Conservation (phyloP, 2,113 vertebrate genomes). For the Rutilus rutilus region DNA sequence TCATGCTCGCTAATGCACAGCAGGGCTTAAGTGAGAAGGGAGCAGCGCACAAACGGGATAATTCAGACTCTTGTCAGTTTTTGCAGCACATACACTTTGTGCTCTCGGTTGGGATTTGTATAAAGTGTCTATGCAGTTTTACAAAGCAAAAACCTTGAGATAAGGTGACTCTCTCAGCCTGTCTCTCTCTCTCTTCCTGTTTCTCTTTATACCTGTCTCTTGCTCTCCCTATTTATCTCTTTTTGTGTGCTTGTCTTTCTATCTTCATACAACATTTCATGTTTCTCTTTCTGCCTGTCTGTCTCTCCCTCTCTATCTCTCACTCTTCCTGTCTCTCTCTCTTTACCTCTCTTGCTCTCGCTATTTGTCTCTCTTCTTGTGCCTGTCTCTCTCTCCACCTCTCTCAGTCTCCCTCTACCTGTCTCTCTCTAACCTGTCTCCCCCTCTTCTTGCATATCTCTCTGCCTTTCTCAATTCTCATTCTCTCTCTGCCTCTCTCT, state of each 20-base stretch:
- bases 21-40: neutral
- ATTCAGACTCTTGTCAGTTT: slow-evolving; percentile 2
- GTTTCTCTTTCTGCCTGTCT: neutral
- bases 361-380: neutral
- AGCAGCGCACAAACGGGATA: neutral
- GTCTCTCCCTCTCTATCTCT: neutral
- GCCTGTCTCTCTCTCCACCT: neutral
- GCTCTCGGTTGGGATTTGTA: neutral
- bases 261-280: neutral
- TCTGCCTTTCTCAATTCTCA: neutral
- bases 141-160: slow-evolving; percentile 14
- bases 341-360: neutral
- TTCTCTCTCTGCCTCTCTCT: neutral
- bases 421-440: neutral
- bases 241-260: neutral
- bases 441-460: too few relatives aligned
- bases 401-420: neutral
- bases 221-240: neutral
- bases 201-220: neutral
- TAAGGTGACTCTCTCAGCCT: neutral
- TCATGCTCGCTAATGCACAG: neutral
- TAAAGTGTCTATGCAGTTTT: slow-evolving; percentile 25
- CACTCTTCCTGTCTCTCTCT: neutral
- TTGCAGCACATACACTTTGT: slow-evolving; percentile 18
- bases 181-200: neutral